These are phyloP conservation scores for Trissolcus basalis DNA, from an alignment of 1,140 invertebrate genomes.

Conservation along the genomic window DNA sequence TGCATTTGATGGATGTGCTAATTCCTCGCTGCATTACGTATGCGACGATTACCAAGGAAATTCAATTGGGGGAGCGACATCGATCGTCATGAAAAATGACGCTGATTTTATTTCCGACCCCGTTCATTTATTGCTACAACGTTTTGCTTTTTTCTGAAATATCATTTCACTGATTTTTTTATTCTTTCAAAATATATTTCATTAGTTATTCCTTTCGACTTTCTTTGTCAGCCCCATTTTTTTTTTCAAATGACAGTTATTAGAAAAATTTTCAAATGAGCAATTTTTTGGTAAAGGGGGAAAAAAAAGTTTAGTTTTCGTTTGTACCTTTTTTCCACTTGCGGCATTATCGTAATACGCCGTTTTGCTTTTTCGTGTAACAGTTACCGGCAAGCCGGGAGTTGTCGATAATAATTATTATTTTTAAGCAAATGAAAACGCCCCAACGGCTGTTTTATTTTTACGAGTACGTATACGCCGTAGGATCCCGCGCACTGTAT, in stretches of 20 bases:
- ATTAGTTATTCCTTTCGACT: not conserved
- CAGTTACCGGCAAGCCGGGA: constrained; percentile 9
- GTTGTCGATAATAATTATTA: constrained; percentile 50
- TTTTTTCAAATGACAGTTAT: too few relatives aligned
- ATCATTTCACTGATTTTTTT: too few relatives aligned
- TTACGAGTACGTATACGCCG: constrained; percentile 6
- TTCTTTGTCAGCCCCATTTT: too few relatives aligned
- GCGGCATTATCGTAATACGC: constrained; percentile 29
- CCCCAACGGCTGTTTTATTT: constrained; percentile 14
- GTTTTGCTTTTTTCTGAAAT: constrained; percentile 31
- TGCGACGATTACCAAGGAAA: constrained; percentile 51
- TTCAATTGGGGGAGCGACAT: constrained; percentile 44
- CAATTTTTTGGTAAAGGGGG: too few relatives aligned
- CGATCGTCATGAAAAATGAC: constrained; percentile 51
- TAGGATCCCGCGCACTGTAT: constrained; percentile 34
- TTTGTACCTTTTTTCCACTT: too few relatives aligned
- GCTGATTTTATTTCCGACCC: constrained; percentile 39
- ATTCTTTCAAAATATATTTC: too few relatives aligned
- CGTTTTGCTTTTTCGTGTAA: constrained; percentile 42
- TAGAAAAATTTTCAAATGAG: too few relatives aligned
- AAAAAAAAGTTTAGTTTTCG: too few relatives aligned
- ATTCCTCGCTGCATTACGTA: constrained; percentile 44
- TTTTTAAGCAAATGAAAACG: constrained; percentile 45
- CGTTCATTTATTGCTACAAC: constrained; percentile 22
- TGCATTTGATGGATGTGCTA: constrained; percentile 35